Evolutionary conservation across 2,797 vertebrate species (phyloP), one percentile per base, ranked within the genome.

Genomic region (Acipenser ruthenus): DNA sequence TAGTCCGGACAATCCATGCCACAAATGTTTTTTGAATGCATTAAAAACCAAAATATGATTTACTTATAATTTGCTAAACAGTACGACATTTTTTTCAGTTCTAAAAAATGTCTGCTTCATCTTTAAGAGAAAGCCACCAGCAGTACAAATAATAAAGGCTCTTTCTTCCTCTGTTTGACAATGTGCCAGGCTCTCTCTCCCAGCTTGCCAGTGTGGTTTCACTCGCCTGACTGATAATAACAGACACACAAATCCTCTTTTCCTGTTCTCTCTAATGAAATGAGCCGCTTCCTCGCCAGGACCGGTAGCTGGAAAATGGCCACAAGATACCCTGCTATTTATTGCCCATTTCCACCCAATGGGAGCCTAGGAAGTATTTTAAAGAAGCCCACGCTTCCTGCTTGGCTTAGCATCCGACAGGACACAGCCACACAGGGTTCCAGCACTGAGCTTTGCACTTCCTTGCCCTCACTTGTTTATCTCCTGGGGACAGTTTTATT

Each of bases 171-270:
- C 76, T 63, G 68, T 65, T 75, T 78, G 79, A 80, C 82, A 81
- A 69, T 63, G 53, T 1, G 47, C 72, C 62, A 73, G 70, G 68
- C 79, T 74, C 71, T 73, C 76, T 69, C 63, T 13, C 55, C 3
- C 9, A 71, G 86, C 81, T 84, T 86, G 78, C 72, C 80, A 78
- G 80, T 88, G 87, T 84, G 87, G 89, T 91, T 92, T 87, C 80
- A 89, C 88, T 92, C 88, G 83, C 82, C 83, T 87, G 84, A 79
- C 82, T 91, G 89, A 91, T 92, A 92, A 93, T 93, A 87, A 90
- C 83, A 89, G 79, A 88, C 84, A 80, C 80, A 88, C 84, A 91
- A 91, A 84, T 85, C 84, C 82, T 83, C 84, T 83, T 79, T 78
- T 70, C 65, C 82, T 77, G 74, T 60, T 53, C 70, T 82, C 83